phyloP scores from a whole-genome alignment of 2,113 vertebrate species.

The Columba livia region DNA sequence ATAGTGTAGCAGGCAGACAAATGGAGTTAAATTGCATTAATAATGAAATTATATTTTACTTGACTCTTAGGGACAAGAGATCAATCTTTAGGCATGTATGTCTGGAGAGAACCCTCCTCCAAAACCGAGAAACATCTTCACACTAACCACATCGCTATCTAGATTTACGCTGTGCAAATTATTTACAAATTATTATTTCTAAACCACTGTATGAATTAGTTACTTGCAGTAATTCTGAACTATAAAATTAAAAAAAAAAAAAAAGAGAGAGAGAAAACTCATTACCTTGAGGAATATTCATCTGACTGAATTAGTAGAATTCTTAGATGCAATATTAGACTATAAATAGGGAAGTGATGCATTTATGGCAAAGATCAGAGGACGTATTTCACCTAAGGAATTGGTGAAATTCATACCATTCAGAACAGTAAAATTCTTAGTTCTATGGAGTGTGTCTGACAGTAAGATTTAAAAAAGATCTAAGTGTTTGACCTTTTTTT shows the following conservation, averaged over 20 bases:
- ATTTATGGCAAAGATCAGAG: conserved; percentile 33
- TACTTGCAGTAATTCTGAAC: neutral
- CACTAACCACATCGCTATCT: neutral
- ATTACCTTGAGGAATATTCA: neutral
- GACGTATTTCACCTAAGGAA: conserved; percentile 21
- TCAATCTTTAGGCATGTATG: neutral
- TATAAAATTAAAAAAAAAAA: neutral
- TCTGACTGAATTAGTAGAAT: neutral
- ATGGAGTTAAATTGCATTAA: neutral
- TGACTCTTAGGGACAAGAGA: neutral
- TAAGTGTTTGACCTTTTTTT: conserved; percentile 73
- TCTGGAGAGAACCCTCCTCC: neutral
- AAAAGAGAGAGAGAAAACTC: neutral
- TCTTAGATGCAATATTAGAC: neutral
- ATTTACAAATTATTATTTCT: neutral
- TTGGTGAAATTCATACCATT: neutral
- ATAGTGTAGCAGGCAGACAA: neutral
- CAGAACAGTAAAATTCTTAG: conserved; percentile 59
- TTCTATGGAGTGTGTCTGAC: conserved; percentile 62
- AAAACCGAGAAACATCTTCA: neutral
- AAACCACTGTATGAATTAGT: neutral
- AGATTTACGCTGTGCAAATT: conserved; percentile 3
- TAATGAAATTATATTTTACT: neutral
- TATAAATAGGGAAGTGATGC: neutral
- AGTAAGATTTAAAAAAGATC: conserved; percentile 75